Percentiles rank a stretch among this genome's conserved stretches.
phyloP scores from a whole-genome alignment of 1,140 invertebrate species.

The Conus ventricosus region DNA sequence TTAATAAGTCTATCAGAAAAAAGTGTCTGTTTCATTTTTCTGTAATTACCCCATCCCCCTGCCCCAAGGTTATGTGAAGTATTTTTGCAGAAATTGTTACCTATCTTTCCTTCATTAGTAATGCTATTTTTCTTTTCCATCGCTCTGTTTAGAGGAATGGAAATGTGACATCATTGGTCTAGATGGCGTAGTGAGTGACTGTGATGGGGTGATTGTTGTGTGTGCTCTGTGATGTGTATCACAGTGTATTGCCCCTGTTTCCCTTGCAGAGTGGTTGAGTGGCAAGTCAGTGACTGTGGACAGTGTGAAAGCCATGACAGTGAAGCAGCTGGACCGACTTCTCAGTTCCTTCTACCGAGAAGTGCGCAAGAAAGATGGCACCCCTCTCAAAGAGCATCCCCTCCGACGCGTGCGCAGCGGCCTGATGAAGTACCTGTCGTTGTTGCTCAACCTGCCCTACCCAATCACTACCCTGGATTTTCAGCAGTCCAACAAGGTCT shows the following conservation, averaged over 20 bases:
- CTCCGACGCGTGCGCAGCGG: neutral
- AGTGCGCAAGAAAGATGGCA: conserved; percentile 42
- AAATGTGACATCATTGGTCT: too few relatives aligned
- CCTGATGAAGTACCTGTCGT: conserved; percentile 25
- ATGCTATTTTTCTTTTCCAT: too few relatives aligned
- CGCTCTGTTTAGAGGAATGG: too few relatives aligned
- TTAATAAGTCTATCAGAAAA: too few relatives aligned
- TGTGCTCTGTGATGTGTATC: neutral
- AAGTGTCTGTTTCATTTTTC: too few relatives aligned
- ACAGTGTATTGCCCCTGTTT: neutral
- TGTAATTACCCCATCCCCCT: too few relatives aligned
- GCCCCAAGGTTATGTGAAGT: too few relatives aligned
- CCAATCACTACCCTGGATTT: neutral
- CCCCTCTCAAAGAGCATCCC: conserved; percentile 31
- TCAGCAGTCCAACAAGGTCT: conserved; percentile 22
- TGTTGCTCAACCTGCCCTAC: neutral
- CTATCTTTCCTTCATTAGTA: too few relatives aligned
- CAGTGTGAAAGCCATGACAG: neutral
- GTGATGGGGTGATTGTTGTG: neutral
- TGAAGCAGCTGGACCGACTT: conserved; percentile 24
- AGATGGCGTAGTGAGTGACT: too few relatives aligned
- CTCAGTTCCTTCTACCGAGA: conserved; percentile 27
- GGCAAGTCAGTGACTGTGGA: neutral
- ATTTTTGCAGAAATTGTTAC: too few relatives aligned
- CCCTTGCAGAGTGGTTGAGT: conserved; percentile 7